Conservation (phyloP, 2,113 vertebrate genomes). For the Grammomys surdaster region DNA sequence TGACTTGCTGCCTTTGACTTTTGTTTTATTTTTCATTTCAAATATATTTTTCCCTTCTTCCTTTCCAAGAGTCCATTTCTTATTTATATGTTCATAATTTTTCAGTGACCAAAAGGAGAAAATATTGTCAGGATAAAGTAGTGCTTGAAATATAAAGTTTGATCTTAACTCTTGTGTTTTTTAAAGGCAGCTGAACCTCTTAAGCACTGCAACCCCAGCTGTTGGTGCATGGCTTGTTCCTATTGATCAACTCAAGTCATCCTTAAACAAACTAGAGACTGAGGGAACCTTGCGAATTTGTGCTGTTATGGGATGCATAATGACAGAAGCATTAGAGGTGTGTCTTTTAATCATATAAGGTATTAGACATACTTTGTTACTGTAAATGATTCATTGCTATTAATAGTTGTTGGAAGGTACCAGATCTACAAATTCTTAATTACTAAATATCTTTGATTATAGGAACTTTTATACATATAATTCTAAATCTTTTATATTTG, state of each 20-base stretch:
- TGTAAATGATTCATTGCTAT: not conserved
- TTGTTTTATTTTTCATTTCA: conserved; percentile 29
- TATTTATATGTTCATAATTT: conserved; percentile 23
- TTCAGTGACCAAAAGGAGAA: conserved; percentile 25
- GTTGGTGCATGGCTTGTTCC: conserved; percentile 98
- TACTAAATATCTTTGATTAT: not conserved
- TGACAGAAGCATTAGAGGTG: conserved; percentile 99
- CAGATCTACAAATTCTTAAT: not conserved
- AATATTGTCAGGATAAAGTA: conserved; percentile 30
- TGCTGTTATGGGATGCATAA: conserved; percentile 99
- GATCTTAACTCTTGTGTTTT: conserved; percentile 25
- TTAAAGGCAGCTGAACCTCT: conserved; percentile 95
- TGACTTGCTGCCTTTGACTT: not conserved
- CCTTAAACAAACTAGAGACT: conserved; percentile 95
- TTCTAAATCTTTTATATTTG: conserved; percentile 47
- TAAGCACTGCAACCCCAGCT: conserved; percentile 98
- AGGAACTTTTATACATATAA: not conserved
- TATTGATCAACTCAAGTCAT: conserved; percentile 98
- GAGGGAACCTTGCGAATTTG: conserved; percentile 95
- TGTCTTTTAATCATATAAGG: not conserved
- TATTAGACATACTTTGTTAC: not conserved
- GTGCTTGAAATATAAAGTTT: conserved; percentile 49
- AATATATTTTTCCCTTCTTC: not conserved
- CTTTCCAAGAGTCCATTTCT: not conserved
- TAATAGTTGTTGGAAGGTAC: not conserved